A percentile compares a stretch with the other conserved stretches of the same genome.
Evolutionary conservation across 1,140 invertebrate species (phyloP).

Genomic region (Halictus rubicundus): DNA sequence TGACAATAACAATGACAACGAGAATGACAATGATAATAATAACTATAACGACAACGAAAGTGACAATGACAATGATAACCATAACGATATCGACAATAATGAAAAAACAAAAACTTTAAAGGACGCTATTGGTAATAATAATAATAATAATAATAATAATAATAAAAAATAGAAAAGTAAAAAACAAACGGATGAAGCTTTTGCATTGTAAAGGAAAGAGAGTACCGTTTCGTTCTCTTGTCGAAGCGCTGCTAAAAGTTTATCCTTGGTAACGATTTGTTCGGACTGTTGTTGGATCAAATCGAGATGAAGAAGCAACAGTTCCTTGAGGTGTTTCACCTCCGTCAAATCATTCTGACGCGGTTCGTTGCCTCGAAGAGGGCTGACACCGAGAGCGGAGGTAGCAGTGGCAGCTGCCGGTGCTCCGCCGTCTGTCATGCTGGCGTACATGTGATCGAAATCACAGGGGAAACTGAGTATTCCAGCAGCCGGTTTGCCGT

Average conservation of each 20-base stretch:
- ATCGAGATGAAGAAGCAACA: constrained; percentile 86
- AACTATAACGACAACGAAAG: no score
- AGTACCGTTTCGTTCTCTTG: constrained; percentile 85
- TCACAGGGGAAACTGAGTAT: constrained; percentile 79
- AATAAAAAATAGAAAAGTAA: neutral
- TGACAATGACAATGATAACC: no score
- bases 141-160: no score
- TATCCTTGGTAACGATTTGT: constrained; percentile 85
- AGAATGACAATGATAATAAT: no score
- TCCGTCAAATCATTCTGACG: constrained; percentile 81
- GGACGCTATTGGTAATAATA: neutral
- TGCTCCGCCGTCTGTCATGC: constrained; percentile 74
- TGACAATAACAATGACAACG: no score
- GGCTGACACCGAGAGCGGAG: constrained; percentile 71
- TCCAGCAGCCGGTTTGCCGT: constrained; percentile 68
- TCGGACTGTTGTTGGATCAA: constrained; percentile 88
- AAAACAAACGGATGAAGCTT: neutral
- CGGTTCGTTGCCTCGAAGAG: constrained; percentile 75
- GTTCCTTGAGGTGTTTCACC: constrained; percentile 84
- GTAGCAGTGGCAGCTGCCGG: constrained; percentile 65
- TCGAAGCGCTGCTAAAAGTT: constrained; percentile 82
- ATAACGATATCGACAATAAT: neutral
- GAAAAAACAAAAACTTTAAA: neutral
- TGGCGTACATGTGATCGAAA: constrained; percentile 82
- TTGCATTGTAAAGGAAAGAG: neutral